A percentile compares a stretch with the other conserved stretches of the same genome.
phyloP scores from a whole-genome alignment of 2,888 invertebrate genomes.

The Eilema sororculum region DNA sequence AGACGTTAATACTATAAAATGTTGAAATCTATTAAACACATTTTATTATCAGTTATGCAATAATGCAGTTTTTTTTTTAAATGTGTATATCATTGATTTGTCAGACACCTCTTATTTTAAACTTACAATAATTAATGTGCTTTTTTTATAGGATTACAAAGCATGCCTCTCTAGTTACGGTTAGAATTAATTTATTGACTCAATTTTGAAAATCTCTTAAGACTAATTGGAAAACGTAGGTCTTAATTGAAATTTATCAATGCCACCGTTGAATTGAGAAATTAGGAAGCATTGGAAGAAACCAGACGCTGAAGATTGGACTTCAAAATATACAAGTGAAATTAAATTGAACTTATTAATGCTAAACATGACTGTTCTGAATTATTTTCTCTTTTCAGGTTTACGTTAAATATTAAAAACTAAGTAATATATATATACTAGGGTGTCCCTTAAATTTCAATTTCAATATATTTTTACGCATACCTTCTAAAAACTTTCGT shows the following conservation, averaged over 20 bases:
- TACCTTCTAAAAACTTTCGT: too few relatives aligned
- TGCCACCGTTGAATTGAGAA: constrained; percentile 34
- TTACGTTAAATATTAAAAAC: not conserved
- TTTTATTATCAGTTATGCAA: not conserved
- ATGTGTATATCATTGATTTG: too few relatives aligned
- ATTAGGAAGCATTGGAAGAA: constrained; percentile 34
- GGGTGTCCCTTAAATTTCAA: too few relatives aligned
- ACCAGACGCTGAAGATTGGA: constrained; percentile 38
- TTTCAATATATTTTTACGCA: too few relatives aligned
- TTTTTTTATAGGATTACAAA: constrained; percentile 21
- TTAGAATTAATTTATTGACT: constrained; percentile 34
- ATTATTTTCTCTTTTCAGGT: not conserved
- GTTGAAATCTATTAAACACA: not conserved
- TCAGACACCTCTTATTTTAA: not conserved
- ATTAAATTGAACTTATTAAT: constrained; percentile 16
- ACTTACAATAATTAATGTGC: constrained; percentile 27
- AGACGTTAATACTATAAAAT: too few relatives aligned
- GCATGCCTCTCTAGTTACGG: constrained; percentile 12
- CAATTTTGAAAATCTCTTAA: constrained; percentile 25
- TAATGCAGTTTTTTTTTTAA: too few relatives aligned
- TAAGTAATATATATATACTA: too few relatives aligned
- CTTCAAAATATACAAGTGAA: constrained; percentile 26
- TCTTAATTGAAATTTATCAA: constrained; percentile 34
- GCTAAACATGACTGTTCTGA: not conserved
- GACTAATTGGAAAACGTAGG: constrained; percentile 36